Conservation (phyloP, 2,797 vertebrate species). For the Caiman crocodilus region DNA sequence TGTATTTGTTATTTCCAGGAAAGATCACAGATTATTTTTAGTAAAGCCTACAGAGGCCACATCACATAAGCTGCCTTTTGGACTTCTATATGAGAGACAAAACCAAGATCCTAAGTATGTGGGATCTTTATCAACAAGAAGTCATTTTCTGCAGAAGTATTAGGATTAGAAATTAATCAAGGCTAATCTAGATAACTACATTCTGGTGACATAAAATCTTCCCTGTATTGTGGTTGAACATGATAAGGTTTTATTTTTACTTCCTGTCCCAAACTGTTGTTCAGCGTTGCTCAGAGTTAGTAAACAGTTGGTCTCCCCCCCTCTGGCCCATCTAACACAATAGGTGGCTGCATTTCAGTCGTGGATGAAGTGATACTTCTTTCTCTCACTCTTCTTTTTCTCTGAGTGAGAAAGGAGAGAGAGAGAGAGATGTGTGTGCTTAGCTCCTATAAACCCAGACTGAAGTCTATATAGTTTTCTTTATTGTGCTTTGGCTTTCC, state of each 20-base stretch:
- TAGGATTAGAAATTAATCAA: background rate
- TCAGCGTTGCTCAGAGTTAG: background rate
- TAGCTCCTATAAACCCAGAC: background rate
- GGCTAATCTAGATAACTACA: background rate
- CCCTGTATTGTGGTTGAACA: background rate
- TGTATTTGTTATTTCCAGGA: background rate
- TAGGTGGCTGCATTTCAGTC: background rate
- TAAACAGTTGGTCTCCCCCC: background rate
- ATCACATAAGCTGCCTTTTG: background rate
- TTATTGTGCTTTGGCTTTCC: slow-evolving; percentile 6
- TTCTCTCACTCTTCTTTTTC: background rate
- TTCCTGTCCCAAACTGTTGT: background rate
- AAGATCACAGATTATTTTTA: background rate
- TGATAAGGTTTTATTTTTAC: fast-evolving
- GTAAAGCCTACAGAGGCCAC: background rate
- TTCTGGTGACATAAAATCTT: background rate
- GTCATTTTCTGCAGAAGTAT: background rate
- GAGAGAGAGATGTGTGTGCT: background rate
- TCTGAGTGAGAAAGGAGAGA: background rate
- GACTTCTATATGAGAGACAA: background rate
- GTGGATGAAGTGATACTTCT: background rate
- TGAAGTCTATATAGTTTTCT: background rate
- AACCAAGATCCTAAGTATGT: background rate
- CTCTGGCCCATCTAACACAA: background rate
- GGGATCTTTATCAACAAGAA: background rate